Percentiles rank a stretch among this genome's conserved stretches.
Evolutionary conservation across 1,140 invertebrate genomes (phyloP).

Genomic region (Melipona quadrifasciata): DNA sequence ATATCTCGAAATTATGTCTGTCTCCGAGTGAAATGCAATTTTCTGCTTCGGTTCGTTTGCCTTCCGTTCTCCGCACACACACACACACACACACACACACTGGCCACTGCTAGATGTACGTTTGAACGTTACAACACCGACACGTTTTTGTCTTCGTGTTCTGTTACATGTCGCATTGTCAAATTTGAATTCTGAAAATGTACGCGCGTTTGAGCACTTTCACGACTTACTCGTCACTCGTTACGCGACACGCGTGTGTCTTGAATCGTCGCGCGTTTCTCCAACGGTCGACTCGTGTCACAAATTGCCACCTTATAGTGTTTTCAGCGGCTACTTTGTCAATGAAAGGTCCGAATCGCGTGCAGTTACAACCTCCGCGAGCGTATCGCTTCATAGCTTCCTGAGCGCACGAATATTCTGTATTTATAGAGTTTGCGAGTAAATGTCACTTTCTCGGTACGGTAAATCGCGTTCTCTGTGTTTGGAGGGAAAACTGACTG

Average conservation of each 20-base stretch:
- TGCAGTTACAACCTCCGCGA: not conserved
- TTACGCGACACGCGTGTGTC: no score
- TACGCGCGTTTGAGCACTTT: no score
- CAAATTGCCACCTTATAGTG: not conserved
- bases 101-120: no score
- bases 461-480: not conserved
- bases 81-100: no score
- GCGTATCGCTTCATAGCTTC: not conserved
- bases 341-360: not conserved
- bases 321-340: not conserved
- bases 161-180: no score
- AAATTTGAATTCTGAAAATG: no score
- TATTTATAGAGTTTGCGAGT: not conserved
- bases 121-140: no score
- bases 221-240: no score
- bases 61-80: not conserved
- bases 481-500: not conserved
- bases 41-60: not conserved
- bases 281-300: no score
- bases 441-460: conserved; percentile 13
- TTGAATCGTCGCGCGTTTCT: no score
- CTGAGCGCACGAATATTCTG: not conserved
- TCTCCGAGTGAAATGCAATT: not conserved
- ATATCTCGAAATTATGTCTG: not conserved
- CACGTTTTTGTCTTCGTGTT: no score